Evolutionary conservation across 2,888 invertebrate species (phyloP), one percentile per base, ranked within the genome.

Genomic region (Tetramorium bicarinatum): DNA sequence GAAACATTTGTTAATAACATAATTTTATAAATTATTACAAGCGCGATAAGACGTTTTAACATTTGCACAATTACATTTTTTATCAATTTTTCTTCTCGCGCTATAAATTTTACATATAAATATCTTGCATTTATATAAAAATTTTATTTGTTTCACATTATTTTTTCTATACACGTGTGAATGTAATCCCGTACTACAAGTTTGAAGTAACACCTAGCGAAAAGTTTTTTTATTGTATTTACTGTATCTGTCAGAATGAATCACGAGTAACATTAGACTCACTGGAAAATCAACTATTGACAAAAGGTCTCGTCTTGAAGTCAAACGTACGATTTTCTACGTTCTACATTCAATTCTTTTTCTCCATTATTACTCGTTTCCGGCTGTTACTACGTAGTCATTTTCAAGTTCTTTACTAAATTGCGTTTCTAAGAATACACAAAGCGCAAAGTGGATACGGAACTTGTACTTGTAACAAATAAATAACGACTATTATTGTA

Each of bases 231-330:
- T 62, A 38, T 38, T 11, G 29, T 56, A 21, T 44, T 41, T 81
- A 41, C 15, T 34, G 21, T 44, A 79, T n/a, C 15, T 69, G 9
- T 18, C 25, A 18, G 13, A 21, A 62, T 54, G 34, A 82, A 47
- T 75, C 8, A 15, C 25, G 21, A 64, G 64, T 18, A 6, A 34
- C 18, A 25, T 64, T 64, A 34, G 62, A 21, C 15, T 4, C 15
- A 29, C 67, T 52, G 29, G 62, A 83, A 79, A 69, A 69, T 52
- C 13, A 13, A 21, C 38, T 29, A 64, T 83, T 67, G 38, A 62
- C 54, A 64, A 52, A 77, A 77, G 25, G 25, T 66, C 52, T 76
- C 49, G 38, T 71, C 29, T 62, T 38, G 11, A 41, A 52, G 9
- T 75, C 44, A n/a, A 81, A 64, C 9, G 18, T 11, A 64, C 0